phyloP scores from a whole-genome alignment of 64 coral and sea anemone species.

The Hydrozoanthus tunicans region DNA sequence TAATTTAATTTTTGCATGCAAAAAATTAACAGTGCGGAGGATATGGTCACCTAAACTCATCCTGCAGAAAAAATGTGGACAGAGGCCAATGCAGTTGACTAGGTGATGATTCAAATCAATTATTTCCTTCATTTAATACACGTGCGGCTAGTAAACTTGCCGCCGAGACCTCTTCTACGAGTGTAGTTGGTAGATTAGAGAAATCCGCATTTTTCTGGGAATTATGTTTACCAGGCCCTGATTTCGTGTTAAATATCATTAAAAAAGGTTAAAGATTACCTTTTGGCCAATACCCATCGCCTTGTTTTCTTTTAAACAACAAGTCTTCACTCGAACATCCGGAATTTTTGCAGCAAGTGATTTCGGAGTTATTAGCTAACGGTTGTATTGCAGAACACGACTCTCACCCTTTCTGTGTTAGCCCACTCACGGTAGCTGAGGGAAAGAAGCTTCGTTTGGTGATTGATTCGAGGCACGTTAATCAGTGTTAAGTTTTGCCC shows the following conservation, averaged over 20 bases:
- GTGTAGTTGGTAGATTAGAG: not conserved
- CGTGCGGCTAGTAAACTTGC: not conserved
- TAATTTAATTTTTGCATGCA: too few species aligned
- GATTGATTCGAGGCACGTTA: conserved; percentile 61
- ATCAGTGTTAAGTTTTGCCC: conserved; percentile 17
- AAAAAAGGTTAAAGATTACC: conserved; percentile 56
- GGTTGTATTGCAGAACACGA: conserved; percentile 55
- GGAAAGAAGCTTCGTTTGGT: conserved; percentile 64
- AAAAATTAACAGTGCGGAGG: too few species aligned
- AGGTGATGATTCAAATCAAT: not conserved
- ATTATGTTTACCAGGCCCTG: not conserved
- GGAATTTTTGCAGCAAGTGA: conserved; percentile 40
- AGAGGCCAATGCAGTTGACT: not conserved
- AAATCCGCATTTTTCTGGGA: not conserved
- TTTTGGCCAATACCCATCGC: conserved; percentile 17
- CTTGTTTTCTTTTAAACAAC: conserved; percentile 55
- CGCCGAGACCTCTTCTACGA: not conserved
- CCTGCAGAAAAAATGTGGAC: not conserved
- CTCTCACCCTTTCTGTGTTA: conserved; percentile 36
- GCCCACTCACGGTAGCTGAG: conserved; percentile 61
- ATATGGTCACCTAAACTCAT: not conserved
- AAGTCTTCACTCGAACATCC: conserved; percentile 35
- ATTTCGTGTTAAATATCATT: too few species aligned
- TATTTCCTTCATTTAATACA: not conserved
- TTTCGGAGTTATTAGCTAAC: conserved; percentile 37